phyloP scores from a whole-genome alignment of 2,797 vertebrate genomes.

The Hydrophis major region DNA sequence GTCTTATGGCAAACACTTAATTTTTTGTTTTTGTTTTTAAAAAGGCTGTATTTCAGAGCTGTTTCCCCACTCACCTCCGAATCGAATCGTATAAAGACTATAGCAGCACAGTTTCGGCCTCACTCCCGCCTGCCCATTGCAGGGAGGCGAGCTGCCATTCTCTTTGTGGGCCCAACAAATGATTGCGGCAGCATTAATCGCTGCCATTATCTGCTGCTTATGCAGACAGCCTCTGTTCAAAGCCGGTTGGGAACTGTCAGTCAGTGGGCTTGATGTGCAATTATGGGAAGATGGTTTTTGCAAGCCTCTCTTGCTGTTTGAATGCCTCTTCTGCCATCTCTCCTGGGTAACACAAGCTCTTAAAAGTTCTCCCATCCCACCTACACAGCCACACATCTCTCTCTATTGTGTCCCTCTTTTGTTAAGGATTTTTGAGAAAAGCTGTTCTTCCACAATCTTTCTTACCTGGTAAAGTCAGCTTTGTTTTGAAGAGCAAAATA shows the following conservation, averaged over 20 bases:
- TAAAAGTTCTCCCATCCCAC: neutral
- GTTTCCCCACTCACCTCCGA: neutral
- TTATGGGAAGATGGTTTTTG: constrained; percentile 12
- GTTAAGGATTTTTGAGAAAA: constrained; percentile 5
- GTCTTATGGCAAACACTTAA: no score
- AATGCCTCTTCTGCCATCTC: neutral
- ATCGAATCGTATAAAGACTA: no score
- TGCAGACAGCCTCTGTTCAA: neutral
- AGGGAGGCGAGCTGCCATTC: neutral
- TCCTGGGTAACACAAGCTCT: neutral
- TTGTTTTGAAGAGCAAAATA: constrained; percentile 7
- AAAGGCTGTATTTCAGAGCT: neutral
- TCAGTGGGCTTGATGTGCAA: constrained; percentile 27
- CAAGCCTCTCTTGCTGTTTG: fast-evolving
- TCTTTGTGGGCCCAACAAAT: neutral
- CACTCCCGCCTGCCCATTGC: neutral
- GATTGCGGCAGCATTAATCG: neutral
- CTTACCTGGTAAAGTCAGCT: neutral
- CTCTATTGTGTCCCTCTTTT: neutral
- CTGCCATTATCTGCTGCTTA: constrained; percentile 1
- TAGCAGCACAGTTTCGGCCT: neutral
- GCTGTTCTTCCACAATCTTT: neutral
- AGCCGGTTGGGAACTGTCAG: constrained; percentile 31
- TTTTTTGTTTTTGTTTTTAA: no score
- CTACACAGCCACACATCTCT: neutral